Percentiles rank a stretch among this genome's conserved stretches.
These are phyloP conservation scores for Actenoides lindsayi DNA, from an alignment of 2,113 vertebrate species.

Conservation along the genomic window DNA sequence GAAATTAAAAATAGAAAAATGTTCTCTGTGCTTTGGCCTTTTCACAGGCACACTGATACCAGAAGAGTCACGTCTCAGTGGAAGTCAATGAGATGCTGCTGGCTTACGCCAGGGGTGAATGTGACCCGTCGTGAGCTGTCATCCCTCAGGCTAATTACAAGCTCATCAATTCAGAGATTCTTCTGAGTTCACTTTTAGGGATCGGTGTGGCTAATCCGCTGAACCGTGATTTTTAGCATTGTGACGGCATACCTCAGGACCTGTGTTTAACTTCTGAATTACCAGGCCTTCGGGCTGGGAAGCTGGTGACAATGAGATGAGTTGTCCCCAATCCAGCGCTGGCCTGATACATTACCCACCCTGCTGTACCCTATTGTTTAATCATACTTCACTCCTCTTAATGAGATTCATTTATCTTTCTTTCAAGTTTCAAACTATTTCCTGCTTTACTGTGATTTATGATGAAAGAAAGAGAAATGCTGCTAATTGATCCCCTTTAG, in stretches of 20 bases:
- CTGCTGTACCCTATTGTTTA: slow-evolving; percentile 7
- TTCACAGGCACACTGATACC: not conserved
- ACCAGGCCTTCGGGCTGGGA: slow-evolving; percentile 20
- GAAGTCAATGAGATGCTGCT: not conserved
- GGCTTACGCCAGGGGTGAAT: rapidly evolving
- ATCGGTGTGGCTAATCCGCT: not conserved
- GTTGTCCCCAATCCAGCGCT: not conserved
- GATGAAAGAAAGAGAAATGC: slow-evolving; percentile 18
- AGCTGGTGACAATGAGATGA: slow-evolving; percentile 27
- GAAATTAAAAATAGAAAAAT: not conserved
- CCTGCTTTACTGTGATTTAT: slow-evolving; percentile 22
- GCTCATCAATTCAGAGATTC: not conserved
- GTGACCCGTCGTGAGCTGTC: rapidly evolving
- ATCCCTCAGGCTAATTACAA: not conserved
- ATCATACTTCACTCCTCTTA: slow-evolving; percentile 6
- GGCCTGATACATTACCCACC: not conserved
- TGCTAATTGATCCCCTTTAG: slow-evolving; percentile 19
- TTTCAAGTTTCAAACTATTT: slow-evolving; percentile 23
- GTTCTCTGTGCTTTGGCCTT: not conserved
- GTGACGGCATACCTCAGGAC: not conserved
- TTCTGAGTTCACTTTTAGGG: slow-evolving; percentile 14
- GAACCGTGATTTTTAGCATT: not conserved
- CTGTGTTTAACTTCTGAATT: slow-evolving; percentile 6
- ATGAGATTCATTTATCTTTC: slow-evolving; percentile 38
- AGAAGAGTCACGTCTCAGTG: rapidly evolving